A percentile compares a stretch with the other conserved stretches of the same genome.
Conservation (phyloP, 2,888 invertebrate species). For the Adelphocoris suturalis region DNA sequence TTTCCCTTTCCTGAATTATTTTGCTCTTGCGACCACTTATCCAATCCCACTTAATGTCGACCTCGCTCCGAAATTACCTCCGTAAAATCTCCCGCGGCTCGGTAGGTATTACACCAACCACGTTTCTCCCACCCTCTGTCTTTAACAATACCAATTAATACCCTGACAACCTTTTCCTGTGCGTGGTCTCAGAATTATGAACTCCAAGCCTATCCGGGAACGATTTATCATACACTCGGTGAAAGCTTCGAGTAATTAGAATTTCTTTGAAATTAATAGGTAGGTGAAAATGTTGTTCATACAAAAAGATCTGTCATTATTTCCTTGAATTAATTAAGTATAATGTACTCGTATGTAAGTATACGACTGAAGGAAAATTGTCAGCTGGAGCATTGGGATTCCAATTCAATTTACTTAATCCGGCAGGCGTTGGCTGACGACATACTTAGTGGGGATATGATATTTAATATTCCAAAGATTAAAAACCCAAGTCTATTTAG, state of each 20-base stretch:
- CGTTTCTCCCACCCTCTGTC: neutral
- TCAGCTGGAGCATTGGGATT: no score
- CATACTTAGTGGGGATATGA: no score
- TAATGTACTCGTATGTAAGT: no score
- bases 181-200: neutral
- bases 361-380: no score
- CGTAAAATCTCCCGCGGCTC: neutral
- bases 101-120: neutral
- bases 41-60: conserved; percentile 55
- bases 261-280: neutral
- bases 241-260: neutral
- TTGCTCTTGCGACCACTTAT: conserved; percentile 58
- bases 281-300: no score
- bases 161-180: neutral
- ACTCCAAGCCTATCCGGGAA: neutral
- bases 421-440: no score
- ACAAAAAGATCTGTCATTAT: no score
- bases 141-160: conserved; percentile 51
- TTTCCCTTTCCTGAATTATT: conserved; percentile 52
- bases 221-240: neutral
- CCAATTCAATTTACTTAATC: no score
- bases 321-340: no score
- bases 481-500: no score
- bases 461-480: no score
- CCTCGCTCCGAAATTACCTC: conserved; percentile 40